Conservation (phyloP, 2,888 invertebrate genomes). For the Chloroclysta siterata region DNA sequence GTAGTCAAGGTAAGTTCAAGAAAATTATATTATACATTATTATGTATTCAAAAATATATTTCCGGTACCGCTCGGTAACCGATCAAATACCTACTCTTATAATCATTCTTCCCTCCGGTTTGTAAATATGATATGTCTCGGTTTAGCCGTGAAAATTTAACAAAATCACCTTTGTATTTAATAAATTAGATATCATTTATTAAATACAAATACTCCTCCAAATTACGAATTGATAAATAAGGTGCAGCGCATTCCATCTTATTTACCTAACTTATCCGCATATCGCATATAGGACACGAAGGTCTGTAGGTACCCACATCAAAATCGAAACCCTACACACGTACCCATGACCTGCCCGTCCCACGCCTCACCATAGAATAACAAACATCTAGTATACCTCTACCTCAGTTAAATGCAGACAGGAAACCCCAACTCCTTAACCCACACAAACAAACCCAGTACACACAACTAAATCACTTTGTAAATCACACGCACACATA, state of each 20-base stretch:
- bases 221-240: neutral
- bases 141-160: too few relatives aligned
- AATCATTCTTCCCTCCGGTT: too few relatives aligned
- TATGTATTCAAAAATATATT: too few relatives aligned
- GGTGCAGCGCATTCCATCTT: neutral
- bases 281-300: constrained; percentile 62
- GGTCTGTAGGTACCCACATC: constrained; percentile 71
- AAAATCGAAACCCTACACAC: constrained; percentile 76
- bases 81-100: too few relatives aligned
- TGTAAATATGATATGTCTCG: too few relatives aligned
- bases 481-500: constrained; percentile 70
- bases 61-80: too few relatives aligned
- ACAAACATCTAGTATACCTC: constrained; percentile 34
- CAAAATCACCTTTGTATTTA: too few relatives aligned
- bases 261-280: constrained; percentile 44
- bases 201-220: too few relatives aligned
- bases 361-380: constrained; percentile 54
- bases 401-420: constrained; percentile 53
- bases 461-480: constrained; percentile 55
- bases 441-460: constrained; percentile 65
- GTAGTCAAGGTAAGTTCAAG: too few relatives aligned
- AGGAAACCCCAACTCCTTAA: constrained; percentile 78
- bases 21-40: too few relatives aligned
- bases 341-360: constrained; percentile 58
- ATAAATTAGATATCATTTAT: too few relatives aligned